Evolutionary conservation across 2,113 vertebrate genomes (phyloP).

Genomic region (Chionomys nivalis): DNA sequence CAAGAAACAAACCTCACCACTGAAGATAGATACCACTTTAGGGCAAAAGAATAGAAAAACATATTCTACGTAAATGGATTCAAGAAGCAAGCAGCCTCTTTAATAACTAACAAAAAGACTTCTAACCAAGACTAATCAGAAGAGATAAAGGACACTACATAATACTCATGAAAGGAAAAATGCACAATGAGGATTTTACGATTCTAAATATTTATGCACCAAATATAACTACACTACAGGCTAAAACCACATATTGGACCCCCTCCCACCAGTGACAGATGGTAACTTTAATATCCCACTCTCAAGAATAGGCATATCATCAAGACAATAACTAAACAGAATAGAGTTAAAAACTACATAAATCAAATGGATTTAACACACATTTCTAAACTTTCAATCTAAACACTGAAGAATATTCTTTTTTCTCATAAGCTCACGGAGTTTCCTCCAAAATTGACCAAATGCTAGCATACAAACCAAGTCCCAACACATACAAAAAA

Average conservation of each 20-base stretch:
- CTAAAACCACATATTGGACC: not conserved
- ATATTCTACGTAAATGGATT: not conserved
- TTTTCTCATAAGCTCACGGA: not conserved
- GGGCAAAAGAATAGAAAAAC: not conserved
- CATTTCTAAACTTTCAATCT: not conserved
- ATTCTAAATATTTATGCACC: not conserved
- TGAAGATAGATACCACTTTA: not conserved
- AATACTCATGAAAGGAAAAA: not conserved
- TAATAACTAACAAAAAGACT: not conserved
- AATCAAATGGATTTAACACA: not conserved
- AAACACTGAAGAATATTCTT: not conserved
- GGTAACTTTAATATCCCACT: not conserved
- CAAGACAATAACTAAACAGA: not conserved
- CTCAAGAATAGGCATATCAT: not conserved
- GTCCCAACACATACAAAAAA: not conserved
- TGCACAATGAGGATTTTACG: not conserved
- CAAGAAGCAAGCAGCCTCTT: not conserved
- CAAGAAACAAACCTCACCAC: not conserved
- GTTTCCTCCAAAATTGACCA: not conserved
- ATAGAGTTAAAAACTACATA: not conserved
- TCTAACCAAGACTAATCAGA: not conserved
- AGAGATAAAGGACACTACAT: not conserved
- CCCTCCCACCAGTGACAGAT: not conserved
- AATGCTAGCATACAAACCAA: not conserved
- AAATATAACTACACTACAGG: not conserved